Evolutionary conservation across 2,797 vertebrate genomes (phyloP).

Genomic region (Malacoraja senta): DNA sequence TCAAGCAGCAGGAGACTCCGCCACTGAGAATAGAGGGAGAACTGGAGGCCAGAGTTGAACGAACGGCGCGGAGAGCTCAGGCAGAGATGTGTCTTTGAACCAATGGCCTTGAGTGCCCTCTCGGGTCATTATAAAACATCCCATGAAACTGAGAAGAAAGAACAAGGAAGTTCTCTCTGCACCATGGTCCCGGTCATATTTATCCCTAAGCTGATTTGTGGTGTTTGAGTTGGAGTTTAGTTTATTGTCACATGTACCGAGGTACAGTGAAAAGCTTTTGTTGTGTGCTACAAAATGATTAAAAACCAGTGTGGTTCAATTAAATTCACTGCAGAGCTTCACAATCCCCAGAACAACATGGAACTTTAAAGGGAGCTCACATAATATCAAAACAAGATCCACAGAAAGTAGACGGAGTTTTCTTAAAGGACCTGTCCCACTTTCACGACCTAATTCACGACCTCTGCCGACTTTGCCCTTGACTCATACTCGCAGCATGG

Average conservation of each 20-base stretch:
- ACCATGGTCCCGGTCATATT: not conserved
- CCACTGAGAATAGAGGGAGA: not conserved
- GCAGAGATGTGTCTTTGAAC: not conserved
- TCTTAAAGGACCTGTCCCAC: no score
- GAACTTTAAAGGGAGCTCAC: not conserved
- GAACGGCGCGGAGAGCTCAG: not conserved
- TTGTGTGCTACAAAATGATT: not conserved
- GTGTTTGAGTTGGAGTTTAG: no score
- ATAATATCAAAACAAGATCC: no score
- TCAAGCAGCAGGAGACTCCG: not conserved
- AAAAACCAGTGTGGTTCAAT: not conserved
- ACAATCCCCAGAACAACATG: not conserved
- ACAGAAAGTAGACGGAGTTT: not conserved
- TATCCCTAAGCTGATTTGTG: not conserved
- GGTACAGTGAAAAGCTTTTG: no score
- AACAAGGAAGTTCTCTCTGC: not conserved
- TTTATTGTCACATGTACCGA: no score
- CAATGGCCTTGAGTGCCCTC: not conserved
- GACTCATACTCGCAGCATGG: no score
- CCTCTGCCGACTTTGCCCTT: no score
- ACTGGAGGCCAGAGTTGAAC: not conserved
- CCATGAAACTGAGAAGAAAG: not conserved
- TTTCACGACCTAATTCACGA: no score
- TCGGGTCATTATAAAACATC: not conserved
- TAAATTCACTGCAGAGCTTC: not conserved